Evolutionary conservation across 2,113 vertebrate species (phyloP).

Genomic region (Malurus elegans): DNA sequence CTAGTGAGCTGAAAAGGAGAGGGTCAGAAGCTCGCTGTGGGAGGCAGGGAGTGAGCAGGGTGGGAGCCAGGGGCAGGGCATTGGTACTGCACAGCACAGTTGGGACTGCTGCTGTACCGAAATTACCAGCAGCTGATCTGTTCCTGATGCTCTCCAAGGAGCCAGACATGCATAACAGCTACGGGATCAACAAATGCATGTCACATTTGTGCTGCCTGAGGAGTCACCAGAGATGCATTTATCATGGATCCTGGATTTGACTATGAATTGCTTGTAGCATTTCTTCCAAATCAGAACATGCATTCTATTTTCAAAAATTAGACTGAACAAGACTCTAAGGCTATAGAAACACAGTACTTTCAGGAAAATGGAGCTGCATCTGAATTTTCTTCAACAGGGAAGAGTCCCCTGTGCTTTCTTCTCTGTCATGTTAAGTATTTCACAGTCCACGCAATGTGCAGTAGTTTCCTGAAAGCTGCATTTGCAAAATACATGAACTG

Average conservation of each 20-base stretch:
- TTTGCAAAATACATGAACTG: constrained; percentile 6
- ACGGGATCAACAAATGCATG: background rate
- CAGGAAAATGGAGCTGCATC: background rate
- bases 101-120: background rate
- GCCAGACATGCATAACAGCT: background rate
- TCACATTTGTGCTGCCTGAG: background rate
- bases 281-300: background rate
- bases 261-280: background rate
- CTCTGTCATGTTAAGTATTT: background rate
- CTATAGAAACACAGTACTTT: background rate
- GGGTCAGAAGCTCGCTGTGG: accelerated
- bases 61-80: background rate
- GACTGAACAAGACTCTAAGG: background rate
- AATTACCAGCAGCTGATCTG: background rate
- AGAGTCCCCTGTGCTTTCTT: background rate
- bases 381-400: background rate
- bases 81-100: accelerated
- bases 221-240: background rate
- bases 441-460: background rate
- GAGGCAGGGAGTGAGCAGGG: background rate
- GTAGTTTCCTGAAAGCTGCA: background rate
- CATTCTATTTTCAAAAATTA: background rate
- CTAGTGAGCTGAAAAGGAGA: background rate
- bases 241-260: background rate
- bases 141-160: background rate